A percentile compares a stretch with the other conserved stretches of the same genome.
phyloP scores from a whole-genome alignment of 2,888 invertebrate species.

The Adineta ricciae region DNA sequence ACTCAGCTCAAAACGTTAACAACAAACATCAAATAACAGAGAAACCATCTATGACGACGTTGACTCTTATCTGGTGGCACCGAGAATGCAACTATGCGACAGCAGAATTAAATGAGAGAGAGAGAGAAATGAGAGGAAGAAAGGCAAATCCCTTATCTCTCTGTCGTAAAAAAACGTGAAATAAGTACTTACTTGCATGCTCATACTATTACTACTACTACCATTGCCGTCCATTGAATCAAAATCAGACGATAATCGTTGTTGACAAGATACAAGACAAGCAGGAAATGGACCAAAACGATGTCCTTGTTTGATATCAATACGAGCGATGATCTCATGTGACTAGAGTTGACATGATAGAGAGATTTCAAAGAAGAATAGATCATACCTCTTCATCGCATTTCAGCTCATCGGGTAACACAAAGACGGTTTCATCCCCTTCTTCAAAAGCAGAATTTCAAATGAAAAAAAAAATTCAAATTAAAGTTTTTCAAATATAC shows the following conservation, averaged over 20 bases:
- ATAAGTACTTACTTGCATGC: background rate
- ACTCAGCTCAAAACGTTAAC: background rate
- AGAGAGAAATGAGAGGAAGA: background rate
- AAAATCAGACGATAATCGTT: background rate
- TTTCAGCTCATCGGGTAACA: background rate
- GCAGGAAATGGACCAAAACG: background rate
- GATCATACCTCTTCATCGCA: background rate
- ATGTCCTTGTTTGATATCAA: background rate
- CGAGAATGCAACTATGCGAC: background rate
- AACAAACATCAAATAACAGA: background rate
- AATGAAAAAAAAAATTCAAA: background rate
- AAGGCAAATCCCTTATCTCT: background rate
- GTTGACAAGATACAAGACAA: background rate
- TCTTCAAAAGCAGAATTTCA: background rate
- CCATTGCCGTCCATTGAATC: background rate
- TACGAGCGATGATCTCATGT: background rate
- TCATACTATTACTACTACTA: background rate
- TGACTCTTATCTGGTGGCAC: background rate
- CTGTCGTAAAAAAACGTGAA: slow-evolving; percentile 2
- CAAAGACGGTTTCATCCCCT: background rate
- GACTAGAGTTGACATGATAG: background rate
- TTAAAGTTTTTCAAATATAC: background rate
- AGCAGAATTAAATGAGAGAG: background rate
- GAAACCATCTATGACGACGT: background rate
- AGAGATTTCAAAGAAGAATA: background rate